These are phyloP conservation scores for Gymnothorax reevesii DNA, from an alignment of 2,797 vertebrate genomes.

Conservation along the genomic window DNA sequence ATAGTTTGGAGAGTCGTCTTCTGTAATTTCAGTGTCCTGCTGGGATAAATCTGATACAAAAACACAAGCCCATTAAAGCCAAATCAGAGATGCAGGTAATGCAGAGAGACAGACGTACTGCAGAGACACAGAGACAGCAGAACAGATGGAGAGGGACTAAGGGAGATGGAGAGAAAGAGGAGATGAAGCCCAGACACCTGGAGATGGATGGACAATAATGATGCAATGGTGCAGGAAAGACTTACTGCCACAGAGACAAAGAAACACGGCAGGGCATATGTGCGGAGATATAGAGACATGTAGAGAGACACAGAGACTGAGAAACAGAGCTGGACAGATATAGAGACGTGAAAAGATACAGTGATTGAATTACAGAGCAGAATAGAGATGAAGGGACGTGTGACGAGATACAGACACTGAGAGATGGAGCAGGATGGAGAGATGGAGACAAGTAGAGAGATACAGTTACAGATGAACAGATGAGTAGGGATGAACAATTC, in stretches of 20 bases:
- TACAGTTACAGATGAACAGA: not conserved
- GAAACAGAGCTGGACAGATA: not conserved
- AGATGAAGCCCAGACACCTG: not conserved
- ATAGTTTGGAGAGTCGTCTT: conserved; percentile 69
- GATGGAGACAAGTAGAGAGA: not conserved
- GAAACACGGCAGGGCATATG: not conserved
- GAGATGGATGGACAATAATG: not conserved
- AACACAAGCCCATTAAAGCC: not conserved
- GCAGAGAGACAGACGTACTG: not conserved
- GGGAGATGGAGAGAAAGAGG: not conserved
- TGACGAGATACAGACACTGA: no score
- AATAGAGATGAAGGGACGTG: no score
- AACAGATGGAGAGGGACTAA: not conserved
- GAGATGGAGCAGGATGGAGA: not conserved
- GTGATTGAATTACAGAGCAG: no score
- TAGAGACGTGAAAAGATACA: not conserved
- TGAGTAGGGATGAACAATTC: not conserved
- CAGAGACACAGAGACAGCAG: not conserved
- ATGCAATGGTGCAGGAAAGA: no score
- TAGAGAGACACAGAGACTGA: not conserved
- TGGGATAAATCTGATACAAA: conserved; percentile 56
- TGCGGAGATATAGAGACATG: not conserved
- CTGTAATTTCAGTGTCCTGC: conserved; percentile 70
- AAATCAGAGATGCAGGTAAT: not conserved
- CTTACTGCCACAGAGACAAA: not conserved